These are phyloP conservation scores for Drosophila parabipectinata DNA, from an alignment of 1,140 invertebrate genomes.

Conservation along the genomic window DNA sequence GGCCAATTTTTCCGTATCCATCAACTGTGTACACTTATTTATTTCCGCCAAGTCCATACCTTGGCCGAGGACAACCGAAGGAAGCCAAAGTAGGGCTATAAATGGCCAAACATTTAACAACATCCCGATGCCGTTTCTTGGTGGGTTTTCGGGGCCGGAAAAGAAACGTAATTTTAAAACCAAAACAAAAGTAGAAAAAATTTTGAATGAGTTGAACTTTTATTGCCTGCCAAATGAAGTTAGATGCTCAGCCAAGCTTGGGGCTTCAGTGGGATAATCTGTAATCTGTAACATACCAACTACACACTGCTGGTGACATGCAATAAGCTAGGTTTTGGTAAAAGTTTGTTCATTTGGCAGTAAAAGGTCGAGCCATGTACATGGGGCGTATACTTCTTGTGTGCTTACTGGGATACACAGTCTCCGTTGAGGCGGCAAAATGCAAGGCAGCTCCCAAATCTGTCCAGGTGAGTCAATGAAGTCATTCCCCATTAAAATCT, in stretches of 20 bases:
- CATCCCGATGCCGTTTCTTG: not conserved
- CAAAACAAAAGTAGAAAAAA: not conserved
- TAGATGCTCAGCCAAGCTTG: not conserved
- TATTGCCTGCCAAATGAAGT: slow-evolving; percentile 15
- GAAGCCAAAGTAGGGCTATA: slow-evolving; percentile 6
- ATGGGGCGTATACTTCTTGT: slow-evolving; percentile 9
- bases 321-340: not conserved
- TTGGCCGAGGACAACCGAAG: not conserved
- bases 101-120: not conserved
- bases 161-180: slow-evolving; percentile 5
- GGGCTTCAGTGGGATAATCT: slow-evolving; percentile 27
- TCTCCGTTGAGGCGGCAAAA: slow-evolving; percentile 29
- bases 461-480: slow-evolving; percentile 45
- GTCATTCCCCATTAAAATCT: not conserved
- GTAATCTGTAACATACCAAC: slow-evolving; percentile 17
- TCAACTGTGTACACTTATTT: slow-evolving; percentile 21
- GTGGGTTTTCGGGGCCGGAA: not conserved
- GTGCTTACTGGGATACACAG: not conserved
- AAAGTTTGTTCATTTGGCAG: not conserved
- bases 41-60: not conserved
- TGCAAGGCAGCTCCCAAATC: slow-evolving; percentile 63
- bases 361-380: slow-evolving; percentile 31
- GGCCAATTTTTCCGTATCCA: slow-evolving; percentile 19
- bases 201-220: not conserved
- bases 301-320: slow-evolving; percentile 4